Evolutionary conservation across 2,797 vertebrate genomes (phyloP), one percentile per base, ranked within the genome.

Genomic region (Bradypus variegatus): DNA sequence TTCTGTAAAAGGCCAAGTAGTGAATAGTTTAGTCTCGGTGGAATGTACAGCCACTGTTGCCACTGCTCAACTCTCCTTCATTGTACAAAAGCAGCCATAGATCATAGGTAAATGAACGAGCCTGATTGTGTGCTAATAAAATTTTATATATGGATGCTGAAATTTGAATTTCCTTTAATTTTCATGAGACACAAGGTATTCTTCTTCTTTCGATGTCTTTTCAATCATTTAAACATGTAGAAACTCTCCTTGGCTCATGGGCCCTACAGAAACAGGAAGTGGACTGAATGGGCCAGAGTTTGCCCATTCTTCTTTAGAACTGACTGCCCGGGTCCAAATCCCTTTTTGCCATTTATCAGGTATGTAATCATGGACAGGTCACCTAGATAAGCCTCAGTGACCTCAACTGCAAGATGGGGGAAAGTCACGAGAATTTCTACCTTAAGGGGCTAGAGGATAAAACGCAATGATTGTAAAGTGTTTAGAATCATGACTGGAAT

Each of bases 101-200:
- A 76, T 53, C 31, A 23, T 19, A 38, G 81, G 70, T 65, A 79
- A 55, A 79, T 48, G 55, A 45, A 85, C 6, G 50, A 29, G 27
- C n/a, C 4, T 38, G 83, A 53, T 73, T 8, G 70, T 50, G 80
- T 36, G 53, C 79, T 86, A 83, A 19, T 33, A 73, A 67, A 90
- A 88, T 67, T 38, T 73, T 67, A 93, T 80, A 84, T 86, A 86
- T 18, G 80, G 86, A 83, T 45, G 62, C 79, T 29, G 70, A 72
- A 70, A 60, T 82, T 50, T 58, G 75, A 82, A 89, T 94, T 93
- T 87, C 67, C 62, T 23, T 21, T 64, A 38, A 62, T 86, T 88
- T 88, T 77, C 67, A 62, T 25, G 87, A 73, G 41, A 80, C 69
- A 67, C 27, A 60, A 80, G 88, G 80, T 73, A 14, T 41, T 69